These are phyloP conservation scores for Drosophila maculinotata DNA, from an alignment of 2,888 invertebrate species.

Conservation along the genomic window DNA sequence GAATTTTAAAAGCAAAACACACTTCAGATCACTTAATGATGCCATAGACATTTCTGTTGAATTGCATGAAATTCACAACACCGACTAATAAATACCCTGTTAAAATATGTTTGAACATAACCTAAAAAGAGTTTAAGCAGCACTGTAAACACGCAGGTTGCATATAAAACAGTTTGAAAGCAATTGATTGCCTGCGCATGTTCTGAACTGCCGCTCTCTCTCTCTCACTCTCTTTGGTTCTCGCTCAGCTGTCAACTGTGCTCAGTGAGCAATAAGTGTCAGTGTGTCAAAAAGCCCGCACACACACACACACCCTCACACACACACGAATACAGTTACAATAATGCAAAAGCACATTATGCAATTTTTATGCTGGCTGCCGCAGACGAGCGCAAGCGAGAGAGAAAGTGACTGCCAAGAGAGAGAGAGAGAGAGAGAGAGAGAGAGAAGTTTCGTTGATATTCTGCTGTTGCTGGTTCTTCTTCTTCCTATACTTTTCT, in stretches of 20 bases:
- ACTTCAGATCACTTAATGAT: conserved; percentile 42
- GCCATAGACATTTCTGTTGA: conserved; percentile 19
- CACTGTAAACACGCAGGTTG: conserved; percentile 68
- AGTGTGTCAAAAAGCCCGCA: conserved; percentile 77
- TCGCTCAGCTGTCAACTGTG: conserved; percentile 31
- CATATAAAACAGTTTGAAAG: conserved; percentile 62
- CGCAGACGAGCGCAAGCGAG: conserved; percentile 38
- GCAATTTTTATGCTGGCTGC: conserved; percentile 70
- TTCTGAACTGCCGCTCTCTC: conserved; percentile 16
- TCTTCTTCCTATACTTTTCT: conserved; percentile 14
- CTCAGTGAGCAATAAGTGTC: conserved; percentile 76
- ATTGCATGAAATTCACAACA: not conserved
- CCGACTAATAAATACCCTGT: conserved; percentile 29
- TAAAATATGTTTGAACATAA: too few species aligned
- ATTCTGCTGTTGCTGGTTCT: conserved; percentile 19
- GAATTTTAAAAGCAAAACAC: conserved; percentile 54
- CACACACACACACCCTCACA: conserved; percentile 23
- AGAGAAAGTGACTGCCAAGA: conserved; percentile 43
- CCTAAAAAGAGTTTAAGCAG: conserved; percentile 50
- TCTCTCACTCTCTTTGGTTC: conserved; percentile 12
- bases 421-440: not conserved
- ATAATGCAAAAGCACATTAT: conserved; percentile 57
- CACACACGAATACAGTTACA: not conserved
- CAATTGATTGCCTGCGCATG: conserved; percentile 54
- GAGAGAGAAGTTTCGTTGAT: conserved; percentile 28